Evolutionary conservation across 1,140 invertebrate genomes (phyloP), one percentile per base, ranked within the genome.

Genomic region (Anastrepha obliqua): DNA sequence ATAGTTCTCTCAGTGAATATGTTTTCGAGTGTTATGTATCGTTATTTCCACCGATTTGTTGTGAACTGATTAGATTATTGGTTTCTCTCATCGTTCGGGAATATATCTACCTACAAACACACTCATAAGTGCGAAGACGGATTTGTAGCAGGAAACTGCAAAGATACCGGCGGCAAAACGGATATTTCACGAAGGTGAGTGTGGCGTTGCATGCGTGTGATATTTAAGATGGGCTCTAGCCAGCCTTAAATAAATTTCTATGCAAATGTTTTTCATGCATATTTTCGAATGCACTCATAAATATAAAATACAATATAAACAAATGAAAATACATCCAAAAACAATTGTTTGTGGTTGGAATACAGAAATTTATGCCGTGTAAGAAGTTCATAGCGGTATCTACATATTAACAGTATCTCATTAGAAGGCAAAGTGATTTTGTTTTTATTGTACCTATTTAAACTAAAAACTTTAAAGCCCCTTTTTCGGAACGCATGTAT

Each of bases 151-250:
- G 42, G 17, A 74, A 74, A 74, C 88, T 89, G 88, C 88, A 78
- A 89, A 88, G 86, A 29, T 89, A 89, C 89, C 91, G 90, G 91
- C 91, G 91, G 90, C 91, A 92, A 90, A 92, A 91, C 91, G 91
- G 91, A 92, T 91, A 91, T 90, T 90, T 92, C 89, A 90, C 89
- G 87, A 88, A 91, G 91, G 91, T 91, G 42, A 74, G 65, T 70
- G 29, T 70, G 29, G 65, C 0, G 29, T 39, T 11, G 9, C 8
- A 0, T 39, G 65, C 39, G 8, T 67, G 29, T 20, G 65, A 11
- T 11, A 39, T 67, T 42, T 67, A 9, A 39, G 11, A 0, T 15
- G 29, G 6, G 4, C 29, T 11, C 8, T 39, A 67, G 3, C 65
- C 65, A 29, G 39, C 65, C n/a, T n/a, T 58, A 13, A 8, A 58